Evolutionary conservation across 2,888 invertebrate genomes (phyloP).

Genomic region (Tipula lateralis): DNA sequence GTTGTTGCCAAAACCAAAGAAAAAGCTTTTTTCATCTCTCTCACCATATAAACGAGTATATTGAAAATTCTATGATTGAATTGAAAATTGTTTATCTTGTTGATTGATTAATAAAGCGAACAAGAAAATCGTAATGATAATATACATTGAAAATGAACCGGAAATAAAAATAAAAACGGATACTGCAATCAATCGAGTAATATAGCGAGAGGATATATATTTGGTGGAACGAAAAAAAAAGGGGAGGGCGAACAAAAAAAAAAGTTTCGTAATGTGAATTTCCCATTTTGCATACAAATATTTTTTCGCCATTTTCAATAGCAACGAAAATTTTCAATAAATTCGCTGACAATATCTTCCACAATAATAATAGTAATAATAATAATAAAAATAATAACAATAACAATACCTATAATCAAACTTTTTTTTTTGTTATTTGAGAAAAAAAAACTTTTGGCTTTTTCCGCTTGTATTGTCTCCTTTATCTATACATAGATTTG

Average conservation of each 20-base stretch:
- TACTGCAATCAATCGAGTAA: neutral
- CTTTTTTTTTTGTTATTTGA: neutral
- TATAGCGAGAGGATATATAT: no score
- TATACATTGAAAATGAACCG: conserved; percentile 9
- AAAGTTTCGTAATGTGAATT: neutral
- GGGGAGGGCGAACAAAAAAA: neutral
- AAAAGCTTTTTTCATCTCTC: neutral
- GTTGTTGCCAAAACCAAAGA: neutral
- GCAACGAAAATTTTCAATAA: neutral
- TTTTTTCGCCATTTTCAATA: neutral
- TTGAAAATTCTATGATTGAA: neutral
- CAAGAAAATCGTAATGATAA: conserved; percentile 6
- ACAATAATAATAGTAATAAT: neutral
- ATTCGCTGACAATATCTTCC: neutral
- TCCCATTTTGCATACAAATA: conserved; percentile 1
- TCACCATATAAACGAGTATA: no score
- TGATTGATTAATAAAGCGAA: neutral
- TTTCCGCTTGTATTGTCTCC: neutral
- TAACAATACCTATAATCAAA: conserved; percentile 24
- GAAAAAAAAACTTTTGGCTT: neutral
- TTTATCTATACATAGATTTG: neutral
- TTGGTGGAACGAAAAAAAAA: no score
- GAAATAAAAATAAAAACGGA: conserved; percentile 6
- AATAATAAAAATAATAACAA: neutral
- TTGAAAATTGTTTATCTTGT: conserved; percentile 15